These are phyloP conservation scores for Serranus cabrilla DNA, from an alignment of 2,797 vertebrate species.

Conservation along the genomic window DNA sequence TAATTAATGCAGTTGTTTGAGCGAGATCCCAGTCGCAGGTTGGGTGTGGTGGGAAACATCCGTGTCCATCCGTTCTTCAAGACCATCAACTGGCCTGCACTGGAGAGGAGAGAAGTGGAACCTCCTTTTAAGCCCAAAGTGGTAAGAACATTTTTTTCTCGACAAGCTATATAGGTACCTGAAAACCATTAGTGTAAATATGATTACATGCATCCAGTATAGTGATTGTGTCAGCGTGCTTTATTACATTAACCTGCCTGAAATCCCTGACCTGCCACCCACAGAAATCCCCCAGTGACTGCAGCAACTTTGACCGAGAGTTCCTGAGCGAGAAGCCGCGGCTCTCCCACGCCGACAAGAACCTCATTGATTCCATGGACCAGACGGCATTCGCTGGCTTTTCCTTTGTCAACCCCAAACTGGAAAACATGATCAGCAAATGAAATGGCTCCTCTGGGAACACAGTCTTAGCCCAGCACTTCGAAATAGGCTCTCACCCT, in stretches of 20 bases:
- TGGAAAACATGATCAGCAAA: conserved; percentile 89
- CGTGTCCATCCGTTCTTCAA: conserved; percentile 93
- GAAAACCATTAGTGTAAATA: background rate
- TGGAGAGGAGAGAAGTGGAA: conserved; percentile 89
- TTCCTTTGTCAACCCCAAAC: conserved; percentile 95
- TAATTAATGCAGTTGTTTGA: conserved; percentile 90
- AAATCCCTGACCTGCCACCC: conserved; percentile 37
- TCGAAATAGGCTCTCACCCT: conserved; percentile 12
- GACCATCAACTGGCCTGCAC: conserved; percentile 90
- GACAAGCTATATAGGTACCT: background rate
- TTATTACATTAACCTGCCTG: conserved; percentile 36
- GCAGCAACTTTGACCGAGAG: conserved; percentile 97
- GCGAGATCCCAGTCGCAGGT: conserved; percentile 89
- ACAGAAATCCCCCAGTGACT: conserved; percentile 94
- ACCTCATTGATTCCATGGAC: conserved; percentile 98
- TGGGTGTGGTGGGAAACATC: conserved; percentile 93
- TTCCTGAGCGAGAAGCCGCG: conserved; percentile 96
- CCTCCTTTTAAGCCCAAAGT: conserved; percentile 98
- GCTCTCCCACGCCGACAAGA: conserved; percentile 94
- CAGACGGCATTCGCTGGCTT: conserved; percentile 92
- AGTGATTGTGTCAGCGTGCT: background rate
- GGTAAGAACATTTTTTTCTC: conserved; percentile 82
- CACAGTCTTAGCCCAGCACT: background rate
- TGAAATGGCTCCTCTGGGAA: conserved; percentile 69
- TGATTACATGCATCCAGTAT: background rate